Percentiles rank a stretch among this genome's conserved stretches.
Conservation (phyloP, 35 echinoderm and acorn worm genomes). For the Stichopus chloronotus region DNA sequence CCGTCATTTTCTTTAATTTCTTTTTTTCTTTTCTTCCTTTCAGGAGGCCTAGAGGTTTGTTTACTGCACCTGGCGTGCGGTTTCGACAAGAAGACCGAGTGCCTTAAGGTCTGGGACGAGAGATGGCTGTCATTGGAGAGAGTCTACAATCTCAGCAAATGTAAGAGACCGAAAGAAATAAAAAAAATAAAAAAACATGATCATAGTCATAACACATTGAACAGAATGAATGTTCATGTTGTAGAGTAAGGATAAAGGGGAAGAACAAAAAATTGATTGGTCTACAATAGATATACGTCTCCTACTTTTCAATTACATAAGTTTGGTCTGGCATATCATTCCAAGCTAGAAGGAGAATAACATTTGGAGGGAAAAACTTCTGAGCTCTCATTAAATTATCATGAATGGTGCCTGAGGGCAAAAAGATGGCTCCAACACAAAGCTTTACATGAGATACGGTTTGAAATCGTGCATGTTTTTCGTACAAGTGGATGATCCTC, state of each 20-base stretch:
- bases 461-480: too few relatives aligned
- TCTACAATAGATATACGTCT: background rate
- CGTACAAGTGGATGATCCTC: too few relatives aligned
- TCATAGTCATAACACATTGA: too few relatives aligned
- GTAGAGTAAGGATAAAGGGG: too few relatives aligned
- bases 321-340: background rate
- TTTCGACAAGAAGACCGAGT: conserved; percentile 67
- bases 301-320: background rate
- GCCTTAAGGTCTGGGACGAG: conserved; percentile 64
- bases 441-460: too few relatives aligned
- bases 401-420: background rate
- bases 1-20: conserved; percentile 6
- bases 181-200: background rate
- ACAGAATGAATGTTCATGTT: background rate
- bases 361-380: background rate
- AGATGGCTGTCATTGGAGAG: conserved; percentile 60
- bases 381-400: background rate
- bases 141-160: conserved; percentile 61
- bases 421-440: background rate
- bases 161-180: conserved; percentile 29
- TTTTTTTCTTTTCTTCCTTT: conserved; percentile 1
- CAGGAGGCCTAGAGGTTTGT: conserved; percentile 59
- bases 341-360: background rate
- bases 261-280: background rate
- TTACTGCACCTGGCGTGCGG: conserved; percentile 55